A percentile compares a stretch with the other conserved stretches of the same genome.
Evolutionary conservation across 2,888 invertebrate species (phyloP).

Genomic region (Eupithecia subfuscata): DNA sequence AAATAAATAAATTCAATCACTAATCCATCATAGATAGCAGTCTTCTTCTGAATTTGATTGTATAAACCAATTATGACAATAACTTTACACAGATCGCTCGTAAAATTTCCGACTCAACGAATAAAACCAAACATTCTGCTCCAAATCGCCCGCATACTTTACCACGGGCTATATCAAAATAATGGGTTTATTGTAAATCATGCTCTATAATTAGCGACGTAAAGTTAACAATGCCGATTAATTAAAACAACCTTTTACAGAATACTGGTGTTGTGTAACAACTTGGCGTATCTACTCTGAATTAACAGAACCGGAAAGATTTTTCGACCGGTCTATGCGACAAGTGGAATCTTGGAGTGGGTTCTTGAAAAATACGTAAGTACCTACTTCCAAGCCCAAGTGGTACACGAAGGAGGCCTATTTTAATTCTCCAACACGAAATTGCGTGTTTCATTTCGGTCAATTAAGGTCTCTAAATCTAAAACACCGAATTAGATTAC

Average conservation of each 20-base stretch:
- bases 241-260: background rate
- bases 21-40: too few species aligned
- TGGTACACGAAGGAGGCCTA: too few species aligned
- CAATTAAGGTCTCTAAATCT: too few species aligned
- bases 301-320: background rate
- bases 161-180: constrained; percentile 1
- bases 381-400: too few species aligned
- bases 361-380: background rate
- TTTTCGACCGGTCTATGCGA: background rate
- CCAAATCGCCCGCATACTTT: constrained; percentile 3
- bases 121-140: background rate
- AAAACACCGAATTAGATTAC: too few species aligned
- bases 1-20: too few species aligned
- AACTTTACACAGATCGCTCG: background rate
- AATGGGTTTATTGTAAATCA: background rate
- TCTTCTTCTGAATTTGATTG: too few species aligned
- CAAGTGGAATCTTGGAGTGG: background rate
- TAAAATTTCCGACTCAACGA: background rate
- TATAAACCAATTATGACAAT: background rate
- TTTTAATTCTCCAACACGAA: too few species aligned
- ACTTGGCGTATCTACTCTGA: background rate
- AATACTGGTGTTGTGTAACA: background rate
- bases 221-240: background rate
- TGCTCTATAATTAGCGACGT: background rate
- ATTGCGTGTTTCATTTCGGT: too few species aligned